Conservation (phyloP, 2,888 invertebrate genomes). For the Caradrina kadenii region DNA sequence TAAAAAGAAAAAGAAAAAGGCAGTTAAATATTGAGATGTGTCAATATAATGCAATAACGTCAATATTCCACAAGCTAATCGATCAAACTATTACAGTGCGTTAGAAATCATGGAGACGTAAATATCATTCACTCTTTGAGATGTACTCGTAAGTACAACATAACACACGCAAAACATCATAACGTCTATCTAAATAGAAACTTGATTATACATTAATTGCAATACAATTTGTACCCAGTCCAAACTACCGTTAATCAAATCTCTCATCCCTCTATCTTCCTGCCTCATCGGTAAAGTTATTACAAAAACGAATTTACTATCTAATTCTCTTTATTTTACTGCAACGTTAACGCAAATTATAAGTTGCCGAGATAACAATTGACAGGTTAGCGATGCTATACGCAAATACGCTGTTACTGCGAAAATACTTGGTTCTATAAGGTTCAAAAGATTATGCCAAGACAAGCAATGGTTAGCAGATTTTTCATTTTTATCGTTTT, state of each 20-base stretch:
- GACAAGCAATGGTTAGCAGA: conserved; percentile 49
- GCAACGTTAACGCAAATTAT: conserved; percentile 42
- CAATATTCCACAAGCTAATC: too few species aligned
- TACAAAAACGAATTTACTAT: conserved; percentile 25
- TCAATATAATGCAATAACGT: too few species aligned
- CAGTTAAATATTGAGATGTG: too few species aligned
- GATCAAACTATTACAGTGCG: too few species aligned
- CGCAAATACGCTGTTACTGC: conserved; percentile 55
- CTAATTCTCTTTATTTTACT: conserved; percentile 41
- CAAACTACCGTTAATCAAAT: conserved; percentile 30
- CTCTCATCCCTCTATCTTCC: conserved; percentile 37
- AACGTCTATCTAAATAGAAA: not conserved
- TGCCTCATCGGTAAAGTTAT: conserved; percentile 13
- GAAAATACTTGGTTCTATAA: conserved; percentile 38
- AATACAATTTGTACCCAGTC: conserved; percentile 5
- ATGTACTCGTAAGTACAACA: not conserved
- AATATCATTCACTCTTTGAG: not conserved
- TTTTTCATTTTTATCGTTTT: conserved; percentile 46
- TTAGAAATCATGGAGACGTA: not conserved
- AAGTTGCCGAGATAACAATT: conserved; percentile 52
- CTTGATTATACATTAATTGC: conserved; percentile 18
- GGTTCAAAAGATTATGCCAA: conserved; percentile 68
- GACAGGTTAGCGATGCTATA: conserved; percentile 63
- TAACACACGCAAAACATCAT: not conserved
- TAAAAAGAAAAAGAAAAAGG: too few species aligned